Evolutionary conservation across 2,888 invertebrate species (phyloP), one percentile per base, ranked within the genome.

Genomic region (Apomyelois bistriatella): DNA sequence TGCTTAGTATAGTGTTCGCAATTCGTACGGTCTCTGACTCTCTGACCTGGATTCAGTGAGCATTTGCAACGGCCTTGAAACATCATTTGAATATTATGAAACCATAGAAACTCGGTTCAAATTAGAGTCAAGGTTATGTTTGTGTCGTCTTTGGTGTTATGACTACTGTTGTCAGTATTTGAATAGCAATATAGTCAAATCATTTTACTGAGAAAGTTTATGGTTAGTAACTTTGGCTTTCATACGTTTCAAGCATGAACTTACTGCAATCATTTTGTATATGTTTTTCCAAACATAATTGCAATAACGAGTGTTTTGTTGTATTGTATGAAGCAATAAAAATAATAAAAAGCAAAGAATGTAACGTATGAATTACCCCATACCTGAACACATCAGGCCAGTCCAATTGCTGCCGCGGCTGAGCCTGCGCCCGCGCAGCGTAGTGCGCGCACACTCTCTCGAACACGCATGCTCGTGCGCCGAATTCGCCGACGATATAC

Each of bases 321-420:
- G n/a, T n/a, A n/a, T n/a, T n/a, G n/a, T n/a, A n/a, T n/a, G n/a
- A n/a, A n/a, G n/a, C n/a, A n/a, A n/a, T n/a, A n/a, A n/a, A n/a
- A n/a, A n/a, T n/a, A n/a, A n/a, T n/a, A n/a, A n/a, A n/a, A n/a
- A n/a, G n/a, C n/a, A n/a, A n/a, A n/a, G n/a, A n/a, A n/a, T n/a
- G n/a, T n/a, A n/a, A n/a, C n/a, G n/a, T n/a, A n/a, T n/a, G n/a
- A n/a, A n/a, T n/a, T n/a, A n/a, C n/a, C n/a, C n/a, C n/a, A n/a
- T 91, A 96, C 96, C 95, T 94, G 85, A 96, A 94, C 43, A 97
- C 92, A 66, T 94, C 93, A 60, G 92, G 87, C 95, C 95, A 95
- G 82, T 95, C 94, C 57, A 95, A 89, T 55, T 85, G 85, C 12
- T 80, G 83, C 6, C 75, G 71, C 0, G 87, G 85, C 8, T 85